Evolutionary conservation across 2,113 vertebrate species (phyloP).

Genomic region (Microcebus lehilahytsara): DNA sequence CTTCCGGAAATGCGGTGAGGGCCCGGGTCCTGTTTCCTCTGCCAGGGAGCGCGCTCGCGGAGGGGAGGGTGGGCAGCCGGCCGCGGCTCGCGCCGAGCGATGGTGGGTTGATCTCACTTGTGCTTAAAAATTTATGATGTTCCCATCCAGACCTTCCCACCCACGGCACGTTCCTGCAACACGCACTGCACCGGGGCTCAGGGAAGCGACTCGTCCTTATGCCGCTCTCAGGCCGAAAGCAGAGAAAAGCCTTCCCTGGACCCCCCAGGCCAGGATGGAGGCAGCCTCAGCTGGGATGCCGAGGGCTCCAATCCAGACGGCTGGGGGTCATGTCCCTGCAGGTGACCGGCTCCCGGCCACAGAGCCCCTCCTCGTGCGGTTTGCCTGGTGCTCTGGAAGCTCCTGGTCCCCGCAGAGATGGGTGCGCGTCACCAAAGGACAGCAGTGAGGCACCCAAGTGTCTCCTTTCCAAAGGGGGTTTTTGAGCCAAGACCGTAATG

Average conservation of each 20-base stretch:
- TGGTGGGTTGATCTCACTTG: neutral
- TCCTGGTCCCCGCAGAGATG: neutral
- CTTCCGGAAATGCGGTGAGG: neutral
- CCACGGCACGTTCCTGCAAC: neutral
- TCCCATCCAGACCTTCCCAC: neutral
- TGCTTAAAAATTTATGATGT: conserved; percentile 19
- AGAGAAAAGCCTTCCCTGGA: neutral
- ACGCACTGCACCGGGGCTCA: neutral
- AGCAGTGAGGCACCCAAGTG: neutral
- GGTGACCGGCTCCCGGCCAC: rapidly evolving
- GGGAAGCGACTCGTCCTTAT: neutral
- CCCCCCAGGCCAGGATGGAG: neutral
- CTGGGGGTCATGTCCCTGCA: rapidly evolving
- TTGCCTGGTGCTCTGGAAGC: neutral
- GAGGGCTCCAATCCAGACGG: rapidly evolving
- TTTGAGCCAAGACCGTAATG: neutral
- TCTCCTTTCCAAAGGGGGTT: neutral
- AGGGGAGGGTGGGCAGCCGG: neutral
- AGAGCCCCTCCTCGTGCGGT: no score
- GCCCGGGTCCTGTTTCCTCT: conserved; percentile 17
- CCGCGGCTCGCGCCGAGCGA: neutral
- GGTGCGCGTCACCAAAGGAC: neutral
- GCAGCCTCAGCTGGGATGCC: neutral
- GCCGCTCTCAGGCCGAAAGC: neutral
- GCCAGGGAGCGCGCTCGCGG: neutral